Evolutionary conservation across 2,113 vertebrate species (phyloP), one percentile per base, ranked within the genome.

Genomic region (Chrysemys picta): DNA sequence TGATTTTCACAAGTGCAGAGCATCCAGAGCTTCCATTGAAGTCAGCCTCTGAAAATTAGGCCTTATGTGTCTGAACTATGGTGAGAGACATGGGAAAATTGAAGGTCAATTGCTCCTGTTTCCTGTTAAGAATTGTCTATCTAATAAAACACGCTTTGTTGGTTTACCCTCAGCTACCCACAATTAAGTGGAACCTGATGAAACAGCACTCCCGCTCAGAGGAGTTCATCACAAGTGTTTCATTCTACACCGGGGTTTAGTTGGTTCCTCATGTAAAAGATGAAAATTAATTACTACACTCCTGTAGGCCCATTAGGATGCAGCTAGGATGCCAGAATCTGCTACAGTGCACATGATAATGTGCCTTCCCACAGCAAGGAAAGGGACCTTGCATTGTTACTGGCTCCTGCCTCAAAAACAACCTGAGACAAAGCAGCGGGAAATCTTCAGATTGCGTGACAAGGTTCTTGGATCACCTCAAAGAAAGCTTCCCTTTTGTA

Each of bases 371-470:
- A 91, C 95, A 95, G 96, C 69, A 96, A 96, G 89, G 96, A 97
- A 91, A 93, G n/a, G 95, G 83, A 92, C 87, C 89, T 93, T 84
- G 89, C 93, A 81, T 90, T 96, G 89, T 80, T 10, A 29, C 42
- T 95, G 93, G 93, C 95, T 97, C 89, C 93, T 89, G 93, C 95
- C 94, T 98, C 97, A 97, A 98, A 96, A 98, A 94, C 96, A 98
- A 93, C 82, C 94, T 84, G 85, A 96, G 88, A 98, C 97, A 98
- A 98, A 98, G 97, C 96, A 87, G 91, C 88, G 94, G 94, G 95
- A 97, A 98, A 96, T 89, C 95, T 94, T 95, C 97, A 97, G 94
- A 98, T 92, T 75, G 72, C 81, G 92, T 96, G 93, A 94, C 97
- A 97, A 95, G 92, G 85, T 80, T 82, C 87, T 97, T 98, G 97